Evolutionary conservation across 2,797 vertebrate genomes (phyloP).

Genomic region (Mionectes olivaceus): DNA sequence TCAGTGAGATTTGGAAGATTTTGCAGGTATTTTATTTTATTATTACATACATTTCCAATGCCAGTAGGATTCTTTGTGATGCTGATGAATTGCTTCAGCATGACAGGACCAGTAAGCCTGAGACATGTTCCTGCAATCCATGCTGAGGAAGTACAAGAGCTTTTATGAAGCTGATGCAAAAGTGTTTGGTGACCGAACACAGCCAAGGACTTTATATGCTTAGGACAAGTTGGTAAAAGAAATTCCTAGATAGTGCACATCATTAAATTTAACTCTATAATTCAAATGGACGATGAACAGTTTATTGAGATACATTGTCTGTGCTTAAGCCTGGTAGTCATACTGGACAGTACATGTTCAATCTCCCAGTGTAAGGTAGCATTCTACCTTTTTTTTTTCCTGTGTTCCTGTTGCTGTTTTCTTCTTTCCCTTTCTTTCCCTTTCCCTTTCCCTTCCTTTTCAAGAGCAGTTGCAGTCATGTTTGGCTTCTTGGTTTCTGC

Average conservation of each 20-base stretch:
- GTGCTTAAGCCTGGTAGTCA: background rate
- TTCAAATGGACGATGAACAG: background rate
- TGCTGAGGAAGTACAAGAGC: background rate
- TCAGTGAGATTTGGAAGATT: slow-evolving; percentile 5
- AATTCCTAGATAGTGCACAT: background rate
- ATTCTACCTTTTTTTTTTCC: background rate
- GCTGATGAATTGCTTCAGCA: background rate
- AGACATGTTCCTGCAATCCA: background rate
- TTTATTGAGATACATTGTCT: background rate
- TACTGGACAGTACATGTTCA: background rate
- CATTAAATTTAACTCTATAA: background rate
- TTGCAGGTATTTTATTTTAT: slow-evolving; percentile 31
- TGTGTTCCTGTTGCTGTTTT: background rate
- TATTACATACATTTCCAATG: slow-evolving; percentile 20
- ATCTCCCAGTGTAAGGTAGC: background rate
- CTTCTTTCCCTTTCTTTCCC: too few relatives aligned
- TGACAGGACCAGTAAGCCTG: background rate
- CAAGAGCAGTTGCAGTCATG: background rate
- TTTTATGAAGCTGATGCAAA: background rate
- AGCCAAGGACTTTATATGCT: background rate
- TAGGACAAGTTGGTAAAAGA: background rate
- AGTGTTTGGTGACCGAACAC: background rate
- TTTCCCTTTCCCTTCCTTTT: background rate
- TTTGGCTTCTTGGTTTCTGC: background rate
- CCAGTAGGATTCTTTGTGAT: background rate